Conservation (phyloP, 2,888 invertebrate genomes). For the Tipula helvola region DNA sequence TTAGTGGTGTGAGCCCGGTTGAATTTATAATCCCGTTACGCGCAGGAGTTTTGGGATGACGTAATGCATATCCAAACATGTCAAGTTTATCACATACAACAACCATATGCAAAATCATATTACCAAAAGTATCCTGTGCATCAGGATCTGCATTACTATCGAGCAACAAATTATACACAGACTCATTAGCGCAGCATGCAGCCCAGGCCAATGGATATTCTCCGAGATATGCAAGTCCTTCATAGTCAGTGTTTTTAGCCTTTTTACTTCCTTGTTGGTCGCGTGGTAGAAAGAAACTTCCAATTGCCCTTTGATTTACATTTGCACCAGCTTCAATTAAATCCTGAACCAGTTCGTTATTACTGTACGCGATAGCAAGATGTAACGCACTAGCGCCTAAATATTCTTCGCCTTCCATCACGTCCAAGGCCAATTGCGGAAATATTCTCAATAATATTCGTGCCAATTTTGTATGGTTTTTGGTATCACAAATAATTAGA, state of each 20-base stretch:
- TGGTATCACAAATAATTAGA: slow-evolving; percentile 86
- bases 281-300: slow-evolving; percentile 90
- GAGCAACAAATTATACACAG: slow-evolving; percentile 88
- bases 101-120: slow-evolving; percentile 99
- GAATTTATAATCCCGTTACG: slow-evolving; percentile 82
- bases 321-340: slow-evolving; percentile 86
- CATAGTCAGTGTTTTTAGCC: slow-evolving; percentile 78
- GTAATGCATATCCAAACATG: slow-evolving; percentile 95
- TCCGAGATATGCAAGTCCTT: slow-evolving; percentile 93
- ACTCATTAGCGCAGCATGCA: slow-evolving; percentile 93
- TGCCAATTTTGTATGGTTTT: slow-evolving; percentile 58
- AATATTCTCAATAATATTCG: slow-evolving; percentile 82
- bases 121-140: slow-evolving; percentile 91
- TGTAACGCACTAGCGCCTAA: slow-evolving; percentile 90
- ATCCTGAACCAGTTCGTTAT: slow-evolving; percentile 88
- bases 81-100: slow-evolving; percentile 95
- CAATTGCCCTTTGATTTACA: slow-evolving; percentile 85
- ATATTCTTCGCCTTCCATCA: slow-evolving; percentile 96
- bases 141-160: slow-evolving; percentile 92
- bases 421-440: slow-evolving; percentile 80
- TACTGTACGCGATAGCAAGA: slow-evolving; percentile 91
- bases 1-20: slow-evolving; percentile 87
- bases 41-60: slow-evolving; percentile 88
- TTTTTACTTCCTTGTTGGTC: slow-evolving; percentile 80
- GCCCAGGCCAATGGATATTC: slow-evolving; percentile 97